Conservation (phyloP, 2,797 vertebrate species). For the Notoglanidium macrostoma region DNA sequence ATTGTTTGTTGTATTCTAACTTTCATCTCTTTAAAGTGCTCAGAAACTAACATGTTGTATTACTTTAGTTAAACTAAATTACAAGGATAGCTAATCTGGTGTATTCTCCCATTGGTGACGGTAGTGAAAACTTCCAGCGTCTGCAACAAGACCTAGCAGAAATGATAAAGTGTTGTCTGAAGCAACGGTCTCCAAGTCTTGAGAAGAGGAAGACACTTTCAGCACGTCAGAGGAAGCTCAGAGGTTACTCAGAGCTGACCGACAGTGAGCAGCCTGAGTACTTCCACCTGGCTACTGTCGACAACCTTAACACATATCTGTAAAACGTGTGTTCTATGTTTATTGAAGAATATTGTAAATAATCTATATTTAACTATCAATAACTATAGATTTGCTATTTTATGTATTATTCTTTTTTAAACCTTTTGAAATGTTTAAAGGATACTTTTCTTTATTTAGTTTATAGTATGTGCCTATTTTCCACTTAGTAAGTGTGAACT, state of each 20-base stretch:
- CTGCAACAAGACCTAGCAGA: slow-evolving; percentile 89
- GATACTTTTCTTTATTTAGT: background rate
- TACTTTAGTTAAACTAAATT: background rate
- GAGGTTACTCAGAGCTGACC: slow-evolving; percentile 74
- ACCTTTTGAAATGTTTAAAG: background rate
- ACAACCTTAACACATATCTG: slow-evolving; percentile 80
- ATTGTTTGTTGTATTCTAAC: background rate
- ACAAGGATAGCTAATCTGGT: background rate
- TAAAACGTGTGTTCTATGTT: background rate
- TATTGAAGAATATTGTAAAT: slow-evolving; percentile 5
- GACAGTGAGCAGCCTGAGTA: slow-evolving; percentile 81
- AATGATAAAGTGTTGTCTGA: slow-evolving; percentile 76
- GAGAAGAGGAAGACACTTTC: slow-evolving; percentile 72
- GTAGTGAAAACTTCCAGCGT: slow-evolving; percentile 92
- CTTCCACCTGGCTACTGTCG: slow-evolving; percentile 83
- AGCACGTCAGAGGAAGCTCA: slow-evolving; percentile 73
- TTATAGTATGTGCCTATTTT: background rate
- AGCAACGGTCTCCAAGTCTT: slow-evolving; percentile 72
- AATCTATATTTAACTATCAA: background rate
- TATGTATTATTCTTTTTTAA: background rate
- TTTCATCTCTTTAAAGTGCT: background rate
- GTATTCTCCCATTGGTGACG: background rate
- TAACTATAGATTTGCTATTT: slow-evolving; percentile 4
- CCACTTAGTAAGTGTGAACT: background rate
- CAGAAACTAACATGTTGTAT: slow-evolving; percentile 1